phyloP scores from a whole-genome alignment of 2,113 vertebrate species.

The Bungarus multicinctus region DNA sequence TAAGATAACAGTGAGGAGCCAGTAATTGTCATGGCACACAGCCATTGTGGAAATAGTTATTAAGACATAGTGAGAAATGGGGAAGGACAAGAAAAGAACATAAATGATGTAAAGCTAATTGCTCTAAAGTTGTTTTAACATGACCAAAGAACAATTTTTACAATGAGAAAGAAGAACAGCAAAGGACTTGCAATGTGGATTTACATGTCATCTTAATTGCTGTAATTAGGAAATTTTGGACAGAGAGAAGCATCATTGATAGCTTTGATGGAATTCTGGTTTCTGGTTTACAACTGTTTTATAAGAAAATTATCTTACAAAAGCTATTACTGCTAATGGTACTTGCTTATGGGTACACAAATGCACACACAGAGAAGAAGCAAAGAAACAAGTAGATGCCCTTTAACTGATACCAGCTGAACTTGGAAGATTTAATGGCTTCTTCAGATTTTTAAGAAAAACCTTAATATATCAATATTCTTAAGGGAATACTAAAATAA shows the following conservation, averaged over 20 bases:
- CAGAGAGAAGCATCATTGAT: neutral
- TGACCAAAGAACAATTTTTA: neutral
- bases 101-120: neutral
- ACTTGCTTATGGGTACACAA: neutral
- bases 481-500: constrained; percentile 17
- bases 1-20: neutral
- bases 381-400: constrained; percentile 17
- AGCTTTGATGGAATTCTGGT: neutral
- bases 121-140: neutral
- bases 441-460: constrained; percentile 46
- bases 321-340: neutral
- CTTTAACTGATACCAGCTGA: constrained; percentile 24
- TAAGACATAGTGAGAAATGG: neutral
- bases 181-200: neutral
- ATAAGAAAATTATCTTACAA: neutral
- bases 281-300: neutral
- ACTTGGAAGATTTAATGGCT: constrained; percentile 19
- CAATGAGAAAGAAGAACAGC: neutral
- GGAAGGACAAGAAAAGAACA: neutral
- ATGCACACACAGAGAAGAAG: neutral
- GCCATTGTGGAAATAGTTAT: neutral
- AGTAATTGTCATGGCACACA: neutral
- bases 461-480: constrained; percentile 32
- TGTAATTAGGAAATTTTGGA: neutral
- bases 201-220: neutral